Evolutionary conservation across 2,797 vertebrate species (phyloP).

Genomic region (Thunnus albacares): DNA sequence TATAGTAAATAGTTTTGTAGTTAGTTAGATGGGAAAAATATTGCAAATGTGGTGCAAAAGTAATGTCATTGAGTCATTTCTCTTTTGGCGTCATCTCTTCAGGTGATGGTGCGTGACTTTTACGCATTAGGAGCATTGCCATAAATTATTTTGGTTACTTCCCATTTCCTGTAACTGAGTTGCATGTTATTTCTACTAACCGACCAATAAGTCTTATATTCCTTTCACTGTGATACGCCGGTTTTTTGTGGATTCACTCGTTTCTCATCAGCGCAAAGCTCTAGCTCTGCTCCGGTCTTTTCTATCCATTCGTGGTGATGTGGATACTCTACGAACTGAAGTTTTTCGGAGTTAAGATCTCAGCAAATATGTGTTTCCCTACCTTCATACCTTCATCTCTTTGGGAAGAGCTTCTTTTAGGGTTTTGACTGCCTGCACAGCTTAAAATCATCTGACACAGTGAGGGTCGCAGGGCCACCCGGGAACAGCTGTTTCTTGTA

Average conservation of each 20-base stretch:
- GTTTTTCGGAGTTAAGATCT: not conserved
- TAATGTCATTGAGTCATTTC: not conserved
- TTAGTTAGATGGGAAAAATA: not conserved
- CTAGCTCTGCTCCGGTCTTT: not conserved
- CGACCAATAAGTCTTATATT: not conserved
- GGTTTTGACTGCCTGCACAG: conserved; percentile 26
- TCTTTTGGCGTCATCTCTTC: not conserved
- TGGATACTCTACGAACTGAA: not conserved
- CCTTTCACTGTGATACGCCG: not conserved
- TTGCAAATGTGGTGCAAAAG: not conserved
- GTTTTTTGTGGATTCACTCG: conserved; percentile 1
- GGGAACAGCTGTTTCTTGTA: conserved; percentile 89
- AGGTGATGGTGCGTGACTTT: conserved; percentile 36
- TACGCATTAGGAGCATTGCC: not conserved
- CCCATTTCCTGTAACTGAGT: not conserved
- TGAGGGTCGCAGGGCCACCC: conserved; percentile 74
- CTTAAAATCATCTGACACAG: conserved; percentile 57
- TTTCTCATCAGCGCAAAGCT: not conserved
- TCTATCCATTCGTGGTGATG: conserved; percentile 15
- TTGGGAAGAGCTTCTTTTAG: conserved; percentile 19
- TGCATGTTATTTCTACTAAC: not conserved
- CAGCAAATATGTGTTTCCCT: not conserved
- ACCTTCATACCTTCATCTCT: conserved; percentile 25
- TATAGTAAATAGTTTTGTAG: not conserved
- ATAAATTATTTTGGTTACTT: not conserved